Conservation (phyloP, 2,797 vertebrate genomes). For the Gephyroberyx darwinii region DNA sequence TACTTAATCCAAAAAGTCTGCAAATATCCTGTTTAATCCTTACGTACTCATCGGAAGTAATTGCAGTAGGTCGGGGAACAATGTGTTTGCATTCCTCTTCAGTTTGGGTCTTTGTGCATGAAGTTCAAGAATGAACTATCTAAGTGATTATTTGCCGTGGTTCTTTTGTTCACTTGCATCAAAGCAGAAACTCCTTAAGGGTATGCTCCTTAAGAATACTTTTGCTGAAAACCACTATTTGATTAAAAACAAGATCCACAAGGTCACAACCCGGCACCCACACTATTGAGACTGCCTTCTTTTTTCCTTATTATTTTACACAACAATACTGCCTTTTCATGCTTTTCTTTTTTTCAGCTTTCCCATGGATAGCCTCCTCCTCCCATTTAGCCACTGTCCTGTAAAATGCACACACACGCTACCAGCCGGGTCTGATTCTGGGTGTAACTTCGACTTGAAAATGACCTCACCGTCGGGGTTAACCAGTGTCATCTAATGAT, state of each 20-base stretch:
- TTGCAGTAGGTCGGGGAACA: slow-evolving; percentile 44
- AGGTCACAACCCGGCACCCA: slow-evolving; percentile 25
- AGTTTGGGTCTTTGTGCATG: slow-evolving; percentile 41
- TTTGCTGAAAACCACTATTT: slow-evolving; percentile 51
- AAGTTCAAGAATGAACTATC: slow-evolving; percentile 46
- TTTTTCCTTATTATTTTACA: slow-evolving; percentile 12
- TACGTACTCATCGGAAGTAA: slow-evolving; percentile 53
- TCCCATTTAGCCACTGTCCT: slow-evolving; percentile 30
- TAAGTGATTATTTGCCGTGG: slow-evolving; percentile 36
- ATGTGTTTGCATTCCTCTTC: slow-evolving; percentile 55
- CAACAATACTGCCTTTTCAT: slow-evolving; percentile 49
- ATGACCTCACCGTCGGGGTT: slow-evolving; percentile 82
- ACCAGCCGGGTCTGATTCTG: slow-evolving; percentile 42
- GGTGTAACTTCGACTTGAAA: slow-evolving; percentile 69
- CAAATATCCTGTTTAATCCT: slow-evolving; percentile 60
- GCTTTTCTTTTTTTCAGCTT: slow-evolving; percentile 23
- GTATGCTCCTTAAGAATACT: slow-evolving; percentile 32
- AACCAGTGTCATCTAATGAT: slow-evolving; percentile 83
- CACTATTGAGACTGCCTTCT: background rate
- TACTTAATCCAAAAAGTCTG: slow-evolving; percentile 59
- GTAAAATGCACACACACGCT: slow-evolving; percentile 49
- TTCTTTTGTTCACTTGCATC: slow-evolving; percentile 66
- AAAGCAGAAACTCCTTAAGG: slow-evolving; percentile 54
- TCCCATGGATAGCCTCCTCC: slow-evolving; percentile 37
- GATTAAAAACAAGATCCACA: slow-evolving; percentile 46